Evolutionary conservation across 2,113 vertebrate species (phyloP).

Genomic region (Alaudala cheleensis): DNA sequence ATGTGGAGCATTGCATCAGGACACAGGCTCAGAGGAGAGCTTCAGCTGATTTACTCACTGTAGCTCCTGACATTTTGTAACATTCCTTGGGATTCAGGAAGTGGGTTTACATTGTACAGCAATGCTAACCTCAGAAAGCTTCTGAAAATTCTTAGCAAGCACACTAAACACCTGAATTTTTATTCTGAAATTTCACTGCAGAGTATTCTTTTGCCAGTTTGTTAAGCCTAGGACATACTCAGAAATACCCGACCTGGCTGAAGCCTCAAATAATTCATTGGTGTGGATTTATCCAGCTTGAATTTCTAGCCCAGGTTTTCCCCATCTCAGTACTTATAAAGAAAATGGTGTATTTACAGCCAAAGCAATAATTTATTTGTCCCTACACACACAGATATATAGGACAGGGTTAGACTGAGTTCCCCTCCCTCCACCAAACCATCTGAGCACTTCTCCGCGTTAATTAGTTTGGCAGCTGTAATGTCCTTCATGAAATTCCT

Average conservation of each 20-base stretch:
- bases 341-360: neutral
- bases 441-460: neutral
- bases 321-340: neutral
- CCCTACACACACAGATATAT: neutral
- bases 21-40: neutral
- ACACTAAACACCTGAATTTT: neutral
- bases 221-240: neutral
- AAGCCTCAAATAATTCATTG: neutral
- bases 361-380: neutral
- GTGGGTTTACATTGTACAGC: neutral
- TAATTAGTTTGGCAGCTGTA: conserved; percentile 11
- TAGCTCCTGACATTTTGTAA: neutral
- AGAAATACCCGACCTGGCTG: neutral
- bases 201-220: neutral
- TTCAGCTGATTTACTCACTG: neutral
- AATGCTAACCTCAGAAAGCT: neutral
- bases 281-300: neutral
- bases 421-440: neutral
- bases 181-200: neutral
- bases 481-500: neutral
- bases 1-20: neutral
- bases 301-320: neutral
- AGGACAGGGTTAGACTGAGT: neutral
- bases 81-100: neutral
- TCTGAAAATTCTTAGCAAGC: neutral